Evolutionary conservation across 2,797 vertebrate species (phyloP), one percentile per base, ranked within the genome.

Genomic region (Urocyon cinereoargenteus): DNA sequence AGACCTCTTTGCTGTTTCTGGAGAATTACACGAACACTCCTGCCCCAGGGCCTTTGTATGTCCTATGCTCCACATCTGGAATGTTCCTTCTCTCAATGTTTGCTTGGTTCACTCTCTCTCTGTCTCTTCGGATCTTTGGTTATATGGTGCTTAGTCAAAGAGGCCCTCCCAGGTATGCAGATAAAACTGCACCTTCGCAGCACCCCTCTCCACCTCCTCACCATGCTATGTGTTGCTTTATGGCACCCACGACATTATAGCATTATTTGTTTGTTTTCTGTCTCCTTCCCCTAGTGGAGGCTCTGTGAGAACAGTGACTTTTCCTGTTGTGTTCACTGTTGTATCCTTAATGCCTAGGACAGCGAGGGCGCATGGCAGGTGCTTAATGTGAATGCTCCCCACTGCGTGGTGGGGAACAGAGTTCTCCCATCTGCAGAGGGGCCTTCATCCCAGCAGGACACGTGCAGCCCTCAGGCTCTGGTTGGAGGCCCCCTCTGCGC

Each of bases 391-490:
- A 93, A 45, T 0, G 31, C 34, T 22, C 5, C 10, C 34, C 34
- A 31, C 34, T 68, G 21, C 14, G 5, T 0, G 4, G 5, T 49
- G 1, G 75, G 34, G 4, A 26, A 14, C 11, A 18, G 15, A 36
- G 78, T n/a, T 78, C 57, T 53, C n/a, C 81, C 24, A 8, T 8
- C n/a, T 89, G 79, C 49, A 34, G 5, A 16, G 68, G 16, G 3
- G 40, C 45, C 31, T 51, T 3, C 3, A 10, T 55, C 18, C 31
- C n/a, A 11, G n/a, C 31, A 22, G 34, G 73, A 34, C 51, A 26
- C 0, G 2, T 24, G n/a, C 45, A 45, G 16, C n/a, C 68, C 59
- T 53, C 36, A 45, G 0, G 7, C 26, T 68, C 34, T 19, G n/a
- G 53, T 36, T 7, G 31, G 49, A 84, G 87, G 31, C 53, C 12